A percentile compares a stretch with the other conserved stretches of the same genome.
phyloP scores from a whole-genome alignment of 2,797 vertebrate species.

The Falco cherrug region DNA sequence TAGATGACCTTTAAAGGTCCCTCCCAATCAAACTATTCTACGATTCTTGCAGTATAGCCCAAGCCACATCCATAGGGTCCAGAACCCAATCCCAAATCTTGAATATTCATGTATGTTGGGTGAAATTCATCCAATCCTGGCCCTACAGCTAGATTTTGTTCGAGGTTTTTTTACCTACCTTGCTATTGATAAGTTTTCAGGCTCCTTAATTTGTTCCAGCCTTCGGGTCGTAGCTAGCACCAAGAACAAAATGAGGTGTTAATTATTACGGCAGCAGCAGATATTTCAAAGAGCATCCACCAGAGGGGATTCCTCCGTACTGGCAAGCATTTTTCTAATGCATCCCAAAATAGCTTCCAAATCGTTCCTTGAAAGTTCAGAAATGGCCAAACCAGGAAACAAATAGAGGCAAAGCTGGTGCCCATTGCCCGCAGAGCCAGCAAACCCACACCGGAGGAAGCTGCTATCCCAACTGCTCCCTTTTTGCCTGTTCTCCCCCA shows the following conservation, averaged over 20 bases:
- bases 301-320: neutral
- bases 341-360: neutral
- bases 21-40: neutral
- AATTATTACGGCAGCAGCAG: neutral
- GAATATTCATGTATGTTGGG: accelerated
- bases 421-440: neutral
- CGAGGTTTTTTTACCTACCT: constrained; percentile 12
- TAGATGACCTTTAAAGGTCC: neutral
- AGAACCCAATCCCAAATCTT: neutral
- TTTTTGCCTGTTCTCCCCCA: neutral
- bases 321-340: neutral
- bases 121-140: neutral
- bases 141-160: neutral
- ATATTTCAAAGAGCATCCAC: neutral
- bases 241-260: neutral
- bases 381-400: neutral
- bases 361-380: neutral
- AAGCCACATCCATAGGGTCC: neutral
- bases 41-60: neutral
- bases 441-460: accelerated
- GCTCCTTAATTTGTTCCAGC: neutral
- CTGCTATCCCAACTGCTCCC: neutral
- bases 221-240: neutral
- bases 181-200: neutral
- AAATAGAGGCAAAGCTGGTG: neutral